Percentiles rank a stretch among this genome's conserved stretches.
Conservation (phyloP, 2,888 invertebrate species). For the Drosophila multiciliata region DNA sequence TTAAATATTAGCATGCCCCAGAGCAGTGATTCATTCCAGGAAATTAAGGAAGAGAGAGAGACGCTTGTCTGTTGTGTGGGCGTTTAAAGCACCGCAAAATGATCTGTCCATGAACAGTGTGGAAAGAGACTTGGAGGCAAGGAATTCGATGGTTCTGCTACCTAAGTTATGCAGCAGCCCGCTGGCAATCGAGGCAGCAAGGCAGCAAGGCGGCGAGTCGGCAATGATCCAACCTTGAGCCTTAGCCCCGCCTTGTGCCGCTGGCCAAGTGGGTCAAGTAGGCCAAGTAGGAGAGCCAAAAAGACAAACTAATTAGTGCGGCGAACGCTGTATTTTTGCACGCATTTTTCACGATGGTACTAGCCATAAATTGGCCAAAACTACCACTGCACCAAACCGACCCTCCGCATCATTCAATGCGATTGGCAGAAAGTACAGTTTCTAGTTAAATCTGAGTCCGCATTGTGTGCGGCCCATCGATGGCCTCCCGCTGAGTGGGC, state of each 20-base stretch:
- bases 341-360: slow-evolving; percentile 71
- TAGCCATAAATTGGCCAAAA: slow-evolving; percentile 64
- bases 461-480: slow-evolving; percentile 70
- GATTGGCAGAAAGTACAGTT: slow-evolving; percentile 63
- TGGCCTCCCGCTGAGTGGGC: slow-evolving; percentile 57
- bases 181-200: slow-evolving; percentile 38
- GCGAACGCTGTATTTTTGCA: slow-evolving; percentile 54
- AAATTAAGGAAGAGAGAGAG: slow-evolving; percentile 54
- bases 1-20: slow-evolving; percentile 69
- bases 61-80: slow-evolving; percentile 67
- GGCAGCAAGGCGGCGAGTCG: slow-evolving; percentile 23
- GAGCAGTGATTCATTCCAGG: slow-evolving; percentile 67
- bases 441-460: slow-evolving; percentile 67
- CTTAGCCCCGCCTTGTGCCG: slow-evolving; percentile 30
- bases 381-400: slow-evolving; percentile 21
- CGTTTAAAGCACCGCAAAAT: slow-evolving; percentile 62
- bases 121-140: slow-evolving; percentile 14
- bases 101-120: slow-evolving; percentile 39
- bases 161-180: slow-evolving; percentile 76
- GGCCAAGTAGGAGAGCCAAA: slow-evolving; percentile 27
- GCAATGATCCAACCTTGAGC: slow-evolving; percentile 33
- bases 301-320: slow-evolving; percentile 76
- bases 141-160: slow-evolving; percentile 52
- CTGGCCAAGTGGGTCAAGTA: slow-evolving; percentile 22
- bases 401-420: slow-evolving; percentile 39